Conservation (phyloP, 2,797 vertebrate genomes). For the Hafferia zeledoni region DNA sequence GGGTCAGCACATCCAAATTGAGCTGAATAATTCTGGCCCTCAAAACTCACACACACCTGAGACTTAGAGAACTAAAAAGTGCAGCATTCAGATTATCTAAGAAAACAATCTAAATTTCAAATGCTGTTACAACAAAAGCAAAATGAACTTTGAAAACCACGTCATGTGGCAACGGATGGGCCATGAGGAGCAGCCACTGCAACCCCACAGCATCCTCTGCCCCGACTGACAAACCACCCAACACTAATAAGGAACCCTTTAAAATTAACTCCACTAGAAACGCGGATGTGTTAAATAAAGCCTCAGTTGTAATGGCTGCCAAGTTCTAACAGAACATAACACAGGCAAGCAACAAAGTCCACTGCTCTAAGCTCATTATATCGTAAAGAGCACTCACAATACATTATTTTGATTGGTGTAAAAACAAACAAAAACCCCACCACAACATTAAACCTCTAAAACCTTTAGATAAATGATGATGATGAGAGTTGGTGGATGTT, state of each 20-base stretch:
- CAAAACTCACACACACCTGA: background rate
- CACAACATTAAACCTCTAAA: conserved; percentile 40
- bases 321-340: conserved; percentile 27
- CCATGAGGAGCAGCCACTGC: background rate
- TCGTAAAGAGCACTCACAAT: conserved; percentile 35
- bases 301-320: conserved; percentile 41
- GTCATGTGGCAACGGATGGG: rapidly evolving
- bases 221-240: background rate
- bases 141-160: background rate
- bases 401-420: conserved; percentile 56
- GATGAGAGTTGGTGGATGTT: background rate
- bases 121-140: background rate
- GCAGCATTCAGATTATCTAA: background rate
- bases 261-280: conserved; percentile 49
- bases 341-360: conserved; percentile 30
- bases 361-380: conserved; percentile 41
- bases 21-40: background rate
- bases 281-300: conserved; percentile 53
- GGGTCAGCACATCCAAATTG: background rate
- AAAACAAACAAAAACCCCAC: background rate
- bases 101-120: background rate
- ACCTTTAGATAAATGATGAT: conserved; percentile 19
- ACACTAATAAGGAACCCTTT: background rate
- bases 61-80: background rate
- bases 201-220: background rate